A percentile compares a stretch with the other conserved stretches of the same genome.
Conservation (phyloP, 2,113 vertebrate species). For the Malurus elegans region DNA sequence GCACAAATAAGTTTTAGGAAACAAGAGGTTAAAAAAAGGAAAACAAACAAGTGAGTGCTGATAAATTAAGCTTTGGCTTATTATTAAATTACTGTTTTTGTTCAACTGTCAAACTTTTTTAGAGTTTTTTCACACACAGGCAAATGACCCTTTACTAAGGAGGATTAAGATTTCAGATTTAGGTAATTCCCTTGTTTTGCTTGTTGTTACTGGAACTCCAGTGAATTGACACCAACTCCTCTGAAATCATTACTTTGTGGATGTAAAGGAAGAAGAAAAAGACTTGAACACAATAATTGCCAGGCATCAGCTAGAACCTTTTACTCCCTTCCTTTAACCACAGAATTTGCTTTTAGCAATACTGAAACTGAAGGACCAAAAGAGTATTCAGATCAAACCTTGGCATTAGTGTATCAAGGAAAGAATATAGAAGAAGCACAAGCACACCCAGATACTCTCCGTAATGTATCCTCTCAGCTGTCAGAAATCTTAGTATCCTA, state of each 20-base stretch:
- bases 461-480: background rate
- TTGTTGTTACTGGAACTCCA: background rate
- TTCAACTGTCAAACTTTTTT: background rate
- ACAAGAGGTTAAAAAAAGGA: background rate
- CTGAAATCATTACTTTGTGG: background rate
- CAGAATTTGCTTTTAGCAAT: background rate
- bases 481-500: background rate
- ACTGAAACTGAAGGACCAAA: background rate
- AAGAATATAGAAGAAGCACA: background rate
- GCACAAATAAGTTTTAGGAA: background rate
- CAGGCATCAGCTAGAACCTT: background rate
- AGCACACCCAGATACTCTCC: background rate
- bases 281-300: background rate
- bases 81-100: background rate
- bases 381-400: background rate
- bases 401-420: background rate
- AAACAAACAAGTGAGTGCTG: background rate
- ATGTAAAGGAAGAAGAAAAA: background rate
- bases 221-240: background rate
- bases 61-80: background rate
- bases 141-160: background rate
- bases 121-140: background rate
- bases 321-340: background rate
- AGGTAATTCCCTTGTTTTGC: background rate
- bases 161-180: background rate